Percentiles rank a stretch among this genome's conserved stretches.
These are phyloP conservation scores for Drosophila lacteicornis DNA, from an alignment of 1,140 invertebrate species.

Conservation along the genomic window DNA sequence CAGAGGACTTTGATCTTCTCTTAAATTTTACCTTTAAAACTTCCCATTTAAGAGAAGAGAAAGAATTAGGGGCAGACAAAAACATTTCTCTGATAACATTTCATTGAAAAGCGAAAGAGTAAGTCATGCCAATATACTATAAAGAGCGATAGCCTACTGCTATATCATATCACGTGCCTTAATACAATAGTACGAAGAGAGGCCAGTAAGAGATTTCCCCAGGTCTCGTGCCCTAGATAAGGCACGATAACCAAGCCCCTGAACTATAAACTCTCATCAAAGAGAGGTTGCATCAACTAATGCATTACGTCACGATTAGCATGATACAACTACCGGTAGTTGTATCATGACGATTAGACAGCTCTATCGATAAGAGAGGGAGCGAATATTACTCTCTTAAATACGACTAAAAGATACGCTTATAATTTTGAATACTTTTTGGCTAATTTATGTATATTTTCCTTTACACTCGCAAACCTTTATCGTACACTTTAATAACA, in stretches of 20 bases:
- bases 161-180: conserved; percentile 10
- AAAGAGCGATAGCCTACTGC: conserved; percentile 1
- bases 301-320: not conserved
- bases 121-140: not conserved
- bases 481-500: conserved; percentile 73
- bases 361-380: not conserved
- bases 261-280: conserved; percentile 1
- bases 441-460: conserved; percentile 53
- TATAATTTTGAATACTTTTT: conserved; percentile 34
- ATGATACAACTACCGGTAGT: too few species aligned
- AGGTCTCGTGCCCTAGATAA: conserved; percentile 16
- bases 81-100: conserved; percentile 9
- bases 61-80: not conserved
- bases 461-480: conserved; percentile 65
- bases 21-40: not conserved
- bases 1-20: not conserved
- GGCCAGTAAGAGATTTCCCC: not conserved
- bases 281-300: conserved; percentile 7
- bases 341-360: conserved; percentile 8
- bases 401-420: not conserved
- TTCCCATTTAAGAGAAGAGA: conserved; percentile 10
- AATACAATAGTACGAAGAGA: conserved; percentile 2
- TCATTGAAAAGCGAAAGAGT: conserved; percentile 16
- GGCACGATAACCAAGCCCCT: conserved; percentile 1
- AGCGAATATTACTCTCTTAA: conserved; percentile 9